phyloP scores from a whole-genome alignment of 2,797 vertebrate genomes.

The Megaceryle alcyon region DNA sequence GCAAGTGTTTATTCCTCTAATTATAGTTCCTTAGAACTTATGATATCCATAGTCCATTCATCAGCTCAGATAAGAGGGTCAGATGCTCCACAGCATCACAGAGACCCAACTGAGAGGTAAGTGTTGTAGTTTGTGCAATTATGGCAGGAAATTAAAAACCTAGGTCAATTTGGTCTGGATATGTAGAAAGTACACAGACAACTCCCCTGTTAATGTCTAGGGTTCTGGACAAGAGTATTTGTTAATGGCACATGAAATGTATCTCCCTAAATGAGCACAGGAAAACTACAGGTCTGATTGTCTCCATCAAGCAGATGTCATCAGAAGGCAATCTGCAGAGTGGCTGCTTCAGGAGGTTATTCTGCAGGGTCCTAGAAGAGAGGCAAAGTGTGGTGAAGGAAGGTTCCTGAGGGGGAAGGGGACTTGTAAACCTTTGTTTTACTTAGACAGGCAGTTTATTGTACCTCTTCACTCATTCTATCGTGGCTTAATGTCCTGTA shows the following conservation, averaged over 20 bases:
- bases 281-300: background rate
- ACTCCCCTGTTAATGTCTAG: background rate
- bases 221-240: background rate
- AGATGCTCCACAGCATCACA: background rate
- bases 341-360: background rate
- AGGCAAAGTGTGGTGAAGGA: background rate
- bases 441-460: background rate
- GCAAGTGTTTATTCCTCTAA: background rate
- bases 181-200: background rate
- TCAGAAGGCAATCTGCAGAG: background rate
- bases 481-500: background rate
- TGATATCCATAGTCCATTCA: background rate
- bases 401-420: background rate
- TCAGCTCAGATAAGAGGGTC: background rate
- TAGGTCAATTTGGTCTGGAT: background rate
- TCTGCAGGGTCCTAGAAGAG: background rate
- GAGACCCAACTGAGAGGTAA: background rate
- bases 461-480: background rate
- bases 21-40: background rate
- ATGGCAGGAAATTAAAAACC: background rate
- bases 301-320: background rate
- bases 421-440: background rate
- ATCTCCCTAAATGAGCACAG: background rate
- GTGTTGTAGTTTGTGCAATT: background rate
- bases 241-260: background rate